phyloP scores from a whole-genome alignment of 2,888 invertebrate genomes.

The Digitonthophagus gazella region DNA sequence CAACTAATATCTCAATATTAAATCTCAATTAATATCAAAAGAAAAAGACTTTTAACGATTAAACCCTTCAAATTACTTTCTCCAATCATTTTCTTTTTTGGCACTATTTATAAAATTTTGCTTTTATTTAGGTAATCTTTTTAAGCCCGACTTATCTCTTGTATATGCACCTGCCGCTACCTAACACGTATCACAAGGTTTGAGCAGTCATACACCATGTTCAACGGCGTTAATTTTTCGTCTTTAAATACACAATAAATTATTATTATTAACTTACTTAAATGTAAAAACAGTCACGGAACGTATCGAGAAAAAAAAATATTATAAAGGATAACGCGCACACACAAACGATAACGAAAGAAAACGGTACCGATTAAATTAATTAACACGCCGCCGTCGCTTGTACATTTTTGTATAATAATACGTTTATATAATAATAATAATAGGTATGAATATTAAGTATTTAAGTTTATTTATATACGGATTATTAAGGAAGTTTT shows the following conservation, averaged over 20 bases:
- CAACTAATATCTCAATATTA: no score
- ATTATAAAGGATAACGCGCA: no score
- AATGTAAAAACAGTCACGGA: background rate
- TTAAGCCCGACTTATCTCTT: background rate
- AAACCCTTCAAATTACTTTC: no score
- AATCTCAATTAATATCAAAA: no score
- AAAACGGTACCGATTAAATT: no score
- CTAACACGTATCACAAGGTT: constrained; percentile 48
- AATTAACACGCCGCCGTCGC: no score
- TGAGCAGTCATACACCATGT: constrained; percentile 25
- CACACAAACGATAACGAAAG: no score
- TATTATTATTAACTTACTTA: background rate
- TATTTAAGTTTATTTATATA: background rate
- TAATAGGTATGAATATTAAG: background rate
- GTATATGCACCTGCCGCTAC: constrained; percentile 23
- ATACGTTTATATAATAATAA: no score
- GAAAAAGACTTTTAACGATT: no score
- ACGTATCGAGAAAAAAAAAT: background rate
- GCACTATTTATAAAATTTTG: no score
- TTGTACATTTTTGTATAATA: background rate
- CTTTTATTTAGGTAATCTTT: no score
- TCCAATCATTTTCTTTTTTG: background rate
- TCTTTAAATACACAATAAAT: constrained; percentile 35
- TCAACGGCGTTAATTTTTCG: constrained; percentile 34
- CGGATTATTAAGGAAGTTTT: background rate